phyloP scores from a whole-genome alignment of 2,888 invertebrate genomes.

The Phortica magna region DNA sequence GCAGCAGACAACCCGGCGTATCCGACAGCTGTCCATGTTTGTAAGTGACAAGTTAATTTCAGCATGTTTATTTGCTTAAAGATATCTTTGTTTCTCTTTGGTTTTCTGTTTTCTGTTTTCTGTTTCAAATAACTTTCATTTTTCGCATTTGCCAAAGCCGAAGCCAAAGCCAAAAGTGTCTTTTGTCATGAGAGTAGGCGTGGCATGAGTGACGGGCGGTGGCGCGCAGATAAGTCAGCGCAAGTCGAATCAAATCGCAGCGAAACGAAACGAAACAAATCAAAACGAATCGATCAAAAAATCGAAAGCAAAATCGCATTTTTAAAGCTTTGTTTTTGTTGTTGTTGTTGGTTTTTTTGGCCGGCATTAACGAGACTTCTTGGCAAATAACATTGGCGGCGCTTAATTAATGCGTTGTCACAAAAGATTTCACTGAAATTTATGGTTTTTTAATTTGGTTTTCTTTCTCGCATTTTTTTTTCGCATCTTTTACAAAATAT shows the following conservation, averaged over 20 bases:
- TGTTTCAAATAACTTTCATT: conserved; percentile 22
- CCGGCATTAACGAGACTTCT: conserved; percentile 12
- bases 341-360: too few relatives aligned
- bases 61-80: neutral
- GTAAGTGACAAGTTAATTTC: neutral
- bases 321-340: too few relatives aligned
- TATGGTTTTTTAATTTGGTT: neutral
- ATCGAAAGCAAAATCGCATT: neutral
- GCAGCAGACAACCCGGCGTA: too few relatives aligned
- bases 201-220: too few relatives aligned
- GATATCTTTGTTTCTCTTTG: too few relatives aligned
- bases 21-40: neutral
- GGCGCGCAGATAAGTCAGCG: too few relatives aligned
- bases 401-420: neutral
- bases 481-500: too few relatives aligned
- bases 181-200: neutral
- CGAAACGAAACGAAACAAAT: too few relatives aligned
- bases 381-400: neutral
- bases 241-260: neutral
- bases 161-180: neutral
- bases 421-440: conserved; percentile 3
- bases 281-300: conserved; percentile 3
- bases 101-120: too few relatives aligned
- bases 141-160: conserved; percentile 1
- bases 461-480: too few relatives aligned